Percentiles rank a stretch among this genome's conserved stretches.
These are phyloP conservation scores for Thalassoma bifasciatum DNA, from an alignment of 2,113 vertebrate genomes.

Conservation along the genomic window DNA sequence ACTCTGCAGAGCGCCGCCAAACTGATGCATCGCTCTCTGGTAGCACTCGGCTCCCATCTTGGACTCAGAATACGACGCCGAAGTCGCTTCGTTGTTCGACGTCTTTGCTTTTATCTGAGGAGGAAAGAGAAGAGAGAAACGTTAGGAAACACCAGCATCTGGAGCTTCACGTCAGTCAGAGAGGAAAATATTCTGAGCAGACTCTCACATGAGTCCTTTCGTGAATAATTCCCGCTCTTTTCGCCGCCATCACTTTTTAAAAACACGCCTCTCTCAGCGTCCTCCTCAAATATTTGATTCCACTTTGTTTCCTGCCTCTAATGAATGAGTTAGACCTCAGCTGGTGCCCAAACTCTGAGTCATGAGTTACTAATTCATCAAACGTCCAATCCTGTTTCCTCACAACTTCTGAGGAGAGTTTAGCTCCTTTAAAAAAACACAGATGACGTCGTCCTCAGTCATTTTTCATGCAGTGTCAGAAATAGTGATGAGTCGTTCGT, in stretches of 20 bases:
- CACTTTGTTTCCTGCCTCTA: no score
- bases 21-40: slow-evolving; percentile 60
- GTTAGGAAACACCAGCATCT: background rate
- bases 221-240: slow-evolving; percentile 38
- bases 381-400: background rate
- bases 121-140: background rate
- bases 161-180: no score
- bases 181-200: no score
- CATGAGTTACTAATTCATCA: background rate
- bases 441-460: background rate
- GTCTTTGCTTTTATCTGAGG: slow-evolving; percentile 34
- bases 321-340: no score
- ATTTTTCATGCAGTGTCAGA: background rate
- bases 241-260: slow-evolving; percentile 33
- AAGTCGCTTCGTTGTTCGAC: background rate
- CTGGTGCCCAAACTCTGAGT: background rate
- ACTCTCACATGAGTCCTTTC: no score
- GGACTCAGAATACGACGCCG: slow-evolving; percentile 19
- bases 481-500: no score
- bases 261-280: background rate
- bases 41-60: slow-evolving; percentile 60
- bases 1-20: slow-evolving; percentile 39
- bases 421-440: background rate
- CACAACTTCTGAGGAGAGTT: no score
- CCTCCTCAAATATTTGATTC: slow-evolving; percentile 2